phyloP scores from a whole-genome alignment of 2,888 invertebrate species.

The Pterostichus niger region DNA sequence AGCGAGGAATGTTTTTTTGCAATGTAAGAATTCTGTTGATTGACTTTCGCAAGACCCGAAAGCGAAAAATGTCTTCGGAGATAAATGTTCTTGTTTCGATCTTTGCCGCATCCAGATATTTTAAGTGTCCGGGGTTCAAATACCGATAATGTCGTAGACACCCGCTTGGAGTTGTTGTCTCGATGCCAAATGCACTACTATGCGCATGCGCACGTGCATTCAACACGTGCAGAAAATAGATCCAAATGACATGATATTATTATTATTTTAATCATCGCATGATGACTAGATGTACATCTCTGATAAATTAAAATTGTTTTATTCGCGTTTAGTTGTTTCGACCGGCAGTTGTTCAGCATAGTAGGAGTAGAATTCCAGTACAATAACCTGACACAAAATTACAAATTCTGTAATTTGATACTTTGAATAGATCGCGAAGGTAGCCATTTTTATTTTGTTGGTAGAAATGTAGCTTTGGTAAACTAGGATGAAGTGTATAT shows the following conservation, averaged over 20 bases:
- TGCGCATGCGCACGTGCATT: neutral
- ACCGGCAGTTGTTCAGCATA: slow-evolving; percentile 11
- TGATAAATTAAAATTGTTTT: slow-evolving; percentile 1
- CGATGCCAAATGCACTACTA: slow-evolving; percentile 14
- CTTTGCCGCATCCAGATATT: slow-evolving; percentile 14
- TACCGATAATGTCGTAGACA: slow-evolving; percentile 53
- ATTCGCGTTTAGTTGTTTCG: slow-evolving; percentile 4
- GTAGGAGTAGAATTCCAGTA: slow-evolving; percentile 33
- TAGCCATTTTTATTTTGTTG: slow-evolving; percentile 42
- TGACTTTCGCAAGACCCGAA: slow-evolving; percentile 13
- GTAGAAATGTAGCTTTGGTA: neutral
- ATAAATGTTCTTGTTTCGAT: slow-evolving; percentile 19
- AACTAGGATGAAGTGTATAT: slow-evolving; percentile 35
- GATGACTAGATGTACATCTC: neutral
- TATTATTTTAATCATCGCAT: slow-evolving; percentile 28
- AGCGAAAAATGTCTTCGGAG: slow-evolving; percentile 35
- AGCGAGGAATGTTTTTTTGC: slow-evolving; percentile 7
- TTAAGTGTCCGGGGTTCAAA: slow-evolving; percentile 46
- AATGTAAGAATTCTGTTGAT: neutral
- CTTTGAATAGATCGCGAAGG: slow-evolving; percentile 34
- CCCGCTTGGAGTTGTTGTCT: slow-evolving; percentile 49
- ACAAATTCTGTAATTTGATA: slow-evolving; percentile 46
- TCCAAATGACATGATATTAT: neutral
- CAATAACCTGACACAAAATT: slow-evolving; percentile 44
- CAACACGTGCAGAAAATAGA: slow-evolving; percentile 56